Percentiles rank a stretch among this genome's conserved stretches.
phyloP scores from a whole-genome alignment of 2,113 vertebrate genomes.

The Cottus gobio region DNA sequence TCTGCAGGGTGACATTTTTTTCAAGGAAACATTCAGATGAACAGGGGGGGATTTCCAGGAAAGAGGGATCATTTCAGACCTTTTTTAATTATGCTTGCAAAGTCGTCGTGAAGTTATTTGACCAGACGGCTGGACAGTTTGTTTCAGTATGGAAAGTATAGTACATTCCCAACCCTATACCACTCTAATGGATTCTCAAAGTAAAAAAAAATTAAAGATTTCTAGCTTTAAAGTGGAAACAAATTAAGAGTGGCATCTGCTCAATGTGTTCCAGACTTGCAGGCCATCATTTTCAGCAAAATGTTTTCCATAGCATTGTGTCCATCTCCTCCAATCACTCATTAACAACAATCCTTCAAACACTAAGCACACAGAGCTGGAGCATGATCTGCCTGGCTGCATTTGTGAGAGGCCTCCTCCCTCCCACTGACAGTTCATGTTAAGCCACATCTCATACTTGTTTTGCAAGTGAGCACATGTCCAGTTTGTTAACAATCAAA shows the following conservation, averaged over 20 bases:
- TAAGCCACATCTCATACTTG: conserved; percentile 39
- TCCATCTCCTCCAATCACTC: conserved; percentile 58
- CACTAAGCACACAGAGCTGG: conserved; percentile 29
- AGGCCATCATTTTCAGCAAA: conserved; percentile 43
- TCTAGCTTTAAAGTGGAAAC: conserved; percentile 28
- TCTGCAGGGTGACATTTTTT: conserved; percentile 64
- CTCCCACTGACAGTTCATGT: conserved; percentile 41
- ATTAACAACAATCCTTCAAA: conserved; percentile 50
- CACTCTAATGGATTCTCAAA: background rate
- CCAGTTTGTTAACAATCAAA: conserved; percentile 48
- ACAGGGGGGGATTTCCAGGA: conserved; percentile 61
- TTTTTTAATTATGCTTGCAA: conserved; percentile 43
- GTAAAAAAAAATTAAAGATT: conserved; percentile 31
- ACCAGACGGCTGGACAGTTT: conserved; percentile 34
- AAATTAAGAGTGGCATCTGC: conserved; percentile 53
- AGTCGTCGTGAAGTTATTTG: conserved; percentile 26
- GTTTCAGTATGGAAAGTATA: conserved; percentile 35
- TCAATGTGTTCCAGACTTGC: conserved; percentile 39
- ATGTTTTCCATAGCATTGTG: conserved; percentile 52
- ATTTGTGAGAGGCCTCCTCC: conserved; percentile 39
- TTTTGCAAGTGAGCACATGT: conserved; percentile 31
- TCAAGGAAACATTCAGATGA: conserved; percentile 58
- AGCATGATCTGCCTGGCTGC: conserved; percentile 52
- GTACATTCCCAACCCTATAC: conserved; percentile 11
- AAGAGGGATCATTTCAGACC: conserved; percentile 51